Evolutionary conservation across 1,140 invertebrate species (phyloP), one percentile per base, ranked within the genome.

Genomic region (Drosophila orena): DNA sequence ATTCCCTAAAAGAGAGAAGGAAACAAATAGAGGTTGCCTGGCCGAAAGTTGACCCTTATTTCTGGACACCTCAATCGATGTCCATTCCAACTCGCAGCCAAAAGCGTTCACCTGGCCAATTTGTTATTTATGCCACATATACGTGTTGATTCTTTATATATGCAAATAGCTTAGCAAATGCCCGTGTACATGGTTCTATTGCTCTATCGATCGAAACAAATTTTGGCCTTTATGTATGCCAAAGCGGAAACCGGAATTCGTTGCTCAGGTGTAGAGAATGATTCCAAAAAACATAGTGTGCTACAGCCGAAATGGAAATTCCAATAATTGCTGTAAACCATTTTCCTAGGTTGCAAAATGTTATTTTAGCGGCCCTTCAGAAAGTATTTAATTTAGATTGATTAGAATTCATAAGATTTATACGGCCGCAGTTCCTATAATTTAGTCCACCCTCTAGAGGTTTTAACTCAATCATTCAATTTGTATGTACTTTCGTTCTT

Each of bases 71-170:
- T 62, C 59, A 38, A 50, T 34, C 47, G 47, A 50, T 15, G 11
- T 38, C 55, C 10, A 22, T 62, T 35, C 42, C 37, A 17, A 12
- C 35, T 27, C 24, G 22, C 14, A 35, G 10, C 37, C 47, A 24
- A 55, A 56, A 56, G 38, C 52, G 40, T 70, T 69, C 72, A 57
- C 62, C 64, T 52, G 72, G 79, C 30, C 83, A 83, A 88, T 88
- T 88, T 83, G 84, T 83, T 88, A 83, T 88, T 88, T 89, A 83
- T 88, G 79, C 71, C 71, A 53, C 80, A 72, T 79, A 73, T 72
- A 88, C 84, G 84, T 89, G 83, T 88, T 81, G 75, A 88, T 88
- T 83, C 76, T 65, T 66, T 83, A 83, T 88, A 88, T 88, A 86
- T 86, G 75, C 83, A 88, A 88, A 85, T 81, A 37, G 24, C 46